Conservation (phyloP, 2,113 vertebrate genomes). For the Fukomys damarensis region DNA sequence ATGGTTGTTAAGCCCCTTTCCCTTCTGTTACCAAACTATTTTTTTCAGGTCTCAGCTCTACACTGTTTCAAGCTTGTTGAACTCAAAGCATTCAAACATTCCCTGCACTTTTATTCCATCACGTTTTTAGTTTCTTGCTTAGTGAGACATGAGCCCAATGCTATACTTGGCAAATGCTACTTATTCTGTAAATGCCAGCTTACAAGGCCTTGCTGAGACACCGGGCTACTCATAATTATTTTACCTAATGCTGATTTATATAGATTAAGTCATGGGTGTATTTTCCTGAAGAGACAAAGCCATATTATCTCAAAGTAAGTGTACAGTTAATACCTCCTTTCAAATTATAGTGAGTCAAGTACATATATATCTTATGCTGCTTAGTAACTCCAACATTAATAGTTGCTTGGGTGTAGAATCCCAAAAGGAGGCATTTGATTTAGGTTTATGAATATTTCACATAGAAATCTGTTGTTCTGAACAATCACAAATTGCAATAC, state of each 20-base stretch:
- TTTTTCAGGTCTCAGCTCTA: neutral
- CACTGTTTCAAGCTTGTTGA: neutral
- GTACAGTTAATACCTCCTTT: neutral
- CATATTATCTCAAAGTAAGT: neutral
- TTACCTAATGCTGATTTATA: slow-evolving; percentile 14
- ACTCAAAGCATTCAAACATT: neutral
- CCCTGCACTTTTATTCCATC: neutral
- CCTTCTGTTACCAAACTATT: neutral
- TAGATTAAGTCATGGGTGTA: slow-evolving; percentile 23
- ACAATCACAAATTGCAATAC: slow-evolving; percentile 40
- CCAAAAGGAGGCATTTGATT: slow-evolving; percentile 48
- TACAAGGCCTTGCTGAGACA: slow-evolving; percentile 12
- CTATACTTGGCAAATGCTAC: neutral
- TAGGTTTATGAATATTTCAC: slow-evolving; percentile 35
- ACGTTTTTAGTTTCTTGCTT: neutral
- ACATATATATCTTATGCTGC: neutral
- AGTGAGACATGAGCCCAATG: neutral
- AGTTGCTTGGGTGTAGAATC: slow-evolving; percentile 58
- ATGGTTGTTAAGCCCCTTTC: neutral
- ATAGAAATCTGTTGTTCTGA: neutral
- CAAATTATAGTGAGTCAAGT: neutral
- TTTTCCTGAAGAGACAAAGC: neutral
- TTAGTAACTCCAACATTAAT: slow-evolving; percentile 62
- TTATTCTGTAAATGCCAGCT: neutral
- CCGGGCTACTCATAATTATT: neutral